Percentiles rank a stretch among this genome's conserved stretches.
Evolutionary conservation across 2,888 invertebrate species (phyloP).

Genomic region (Amphimallon solstitiale): DNA sequence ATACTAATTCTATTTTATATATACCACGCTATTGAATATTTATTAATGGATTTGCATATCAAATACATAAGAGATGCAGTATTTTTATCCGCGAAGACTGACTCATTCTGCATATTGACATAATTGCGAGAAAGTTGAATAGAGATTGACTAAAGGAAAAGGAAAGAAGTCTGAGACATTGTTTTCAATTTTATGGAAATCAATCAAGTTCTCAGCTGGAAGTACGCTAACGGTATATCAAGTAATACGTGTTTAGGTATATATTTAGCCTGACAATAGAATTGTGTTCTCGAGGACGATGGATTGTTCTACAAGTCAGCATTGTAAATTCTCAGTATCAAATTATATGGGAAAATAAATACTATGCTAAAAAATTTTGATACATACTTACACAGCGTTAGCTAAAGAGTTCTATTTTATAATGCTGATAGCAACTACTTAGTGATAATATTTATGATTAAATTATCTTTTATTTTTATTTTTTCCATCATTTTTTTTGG

Average conservation of each 20-base stretch:
- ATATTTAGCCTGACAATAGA: slow-evolving; percentile 12
- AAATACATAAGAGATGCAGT: not conserved
- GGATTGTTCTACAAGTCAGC: slow-evolving; percentile 3
- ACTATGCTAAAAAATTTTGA: not conserved
- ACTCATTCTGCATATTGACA: not conserved
- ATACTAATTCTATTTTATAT: too few relatives aligned
- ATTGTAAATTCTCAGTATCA: not conserved
- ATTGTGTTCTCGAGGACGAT: slow-evolving; percentile 9
- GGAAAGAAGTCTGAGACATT: slow-evolving; percentile 8
- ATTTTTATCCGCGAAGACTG: not conserved
- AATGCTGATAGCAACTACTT: too few relatives aligned
- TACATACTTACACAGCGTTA: too few relatives aligned
- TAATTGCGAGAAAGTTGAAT: slow-evolving; percentile 7
- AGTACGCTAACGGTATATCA: slow-evolving; percentile 14
- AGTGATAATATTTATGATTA: too few relatives aligned
- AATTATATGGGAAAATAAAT: not conserved
- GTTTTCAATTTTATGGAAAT: slow-evolving; percentile 27
- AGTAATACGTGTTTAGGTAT: slow-evolving; percentile 8
- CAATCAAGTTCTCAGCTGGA: not conserved
- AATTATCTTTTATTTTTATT: too few relatives aligned
- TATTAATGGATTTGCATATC: too few relatives aligned
- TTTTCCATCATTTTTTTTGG: too few relatives aligned
- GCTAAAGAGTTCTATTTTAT: not conserved
- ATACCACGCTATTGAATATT: too few relatives aligned
- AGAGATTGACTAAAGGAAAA: not conserved